Evolutionary conservation across 2,888 invertebrate species (phyloP).

Genomic region (Dryobotodes eremita): DNA sequence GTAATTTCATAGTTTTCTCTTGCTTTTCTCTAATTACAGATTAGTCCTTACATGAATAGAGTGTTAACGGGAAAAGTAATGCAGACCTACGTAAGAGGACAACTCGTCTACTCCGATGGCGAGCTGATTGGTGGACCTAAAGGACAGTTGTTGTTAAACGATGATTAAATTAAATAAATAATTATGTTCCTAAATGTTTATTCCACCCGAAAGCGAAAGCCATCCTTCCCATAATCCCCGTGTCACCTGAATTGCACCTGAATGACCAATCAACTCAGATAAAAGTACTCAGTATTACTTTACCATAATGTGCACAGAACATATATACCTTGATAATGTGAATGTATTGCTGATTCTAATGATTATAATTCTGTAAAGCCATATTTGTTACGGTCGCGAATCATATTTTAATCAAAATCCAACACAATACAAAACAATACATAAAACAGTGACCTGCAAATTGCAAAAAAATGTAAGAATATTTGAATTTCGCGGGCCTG

Average conservation of each 20-base stretch:
- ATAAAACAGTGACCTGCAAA: too few relatives aligned
- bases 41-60: constrained; percentile 92
- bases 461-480: too few relatives aligned
- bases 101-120: constrained; percentile 89
- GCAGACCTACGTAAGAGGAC: constrained; percentile 92
- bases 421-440: too few relatives aligned
- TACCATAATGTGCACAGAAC: too few relatives aligned
- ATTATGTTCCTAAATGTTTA: neutral
- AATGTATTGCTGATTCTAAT: too few relatives aligned
- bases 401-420: too few relatives aligned
- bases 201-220: neutral
- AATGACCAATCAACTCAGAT: neutral
- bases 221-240: too few relatives aligned
- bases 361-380: too few relatives aligned
- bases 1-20: constrained; percentile 37
- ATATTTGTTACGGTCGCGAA: too few relatives aligned
- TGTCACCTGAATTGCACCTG: neutral
- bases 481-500: too few relatives aligned
- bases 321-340: too few relatives aligned
- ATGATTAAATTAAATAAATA: constrained; percentile 32
- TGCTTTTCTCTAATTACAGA: constrained; percentile 79
- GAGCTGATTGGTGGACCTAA: constrained; percentile 77
- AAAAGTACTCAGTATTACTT: too few relatives aligned
- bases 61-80: constrained; percentile 91
- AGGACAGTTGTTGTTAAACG: constrained; percentile 84